Evolutionary conservation across 1,140 invertebrate species (phyloP), one percentile per base, ranked within the genome.

Genomic region (Brachionus rubens): DNA sequence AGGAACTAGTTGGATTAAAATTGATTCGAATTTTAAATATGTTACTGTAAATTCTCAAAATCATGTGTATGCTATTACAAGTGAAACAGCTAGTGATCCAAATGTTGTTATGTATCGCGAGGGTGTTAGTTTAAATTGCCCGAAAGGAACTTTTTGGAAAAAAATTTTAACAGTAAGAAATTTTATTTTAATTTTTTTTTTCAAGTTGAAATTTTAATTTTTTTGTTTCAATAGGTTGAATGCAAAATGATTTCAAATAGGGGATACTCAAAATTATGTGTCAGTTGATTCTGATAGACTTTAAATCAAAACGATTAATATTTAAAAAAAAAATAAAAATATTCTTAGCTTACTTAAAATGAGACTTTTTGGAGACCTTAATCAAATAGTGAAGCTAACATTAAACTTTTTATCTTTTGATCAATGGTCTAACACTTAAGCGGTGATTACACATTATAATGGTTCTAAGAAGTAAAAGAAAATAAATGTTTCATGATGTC

Each of bases 221-320:
- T 43, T 46, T 26, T 14, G 9, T 46, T 41, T 24, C 9, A 36
- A 36, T n/a, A 65, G 59, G 30, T 65, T 41, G 12, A 65, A 24
- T 65, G 59, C n/a, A 65, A 65, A 65, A 65, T 65, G 59, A 24
- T 65, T 24, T 65, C 59, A 36, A 65, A 65, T 46, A 41, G 19
- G 24, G 59, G 59, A 24, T 36, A 36, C 36, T 48, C 19, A 48
- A 16, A 48, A n/a, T 48, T n/a, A 6, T 48, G 12, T n/a, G 6
- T 16, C 3, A 54, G 26, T 26, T 26, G 16, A 9, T n/a, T n/a
- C n/a, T n/a, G n/a, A n/a, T n/a, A n/a, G n/a, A n/a, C n/a, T n/a
- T n/a, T n/a, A n/a, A 0, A 26, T 24, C 0, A 2, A 26, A 26
- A 12, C 26, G 10, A 14, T 54, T 26, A 26, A 26, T 28, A 1